Evolutionary conservation across 2,797 vertebrate species (phyloP).

Genomic region (Halcyon smyrnensis): DNA sequence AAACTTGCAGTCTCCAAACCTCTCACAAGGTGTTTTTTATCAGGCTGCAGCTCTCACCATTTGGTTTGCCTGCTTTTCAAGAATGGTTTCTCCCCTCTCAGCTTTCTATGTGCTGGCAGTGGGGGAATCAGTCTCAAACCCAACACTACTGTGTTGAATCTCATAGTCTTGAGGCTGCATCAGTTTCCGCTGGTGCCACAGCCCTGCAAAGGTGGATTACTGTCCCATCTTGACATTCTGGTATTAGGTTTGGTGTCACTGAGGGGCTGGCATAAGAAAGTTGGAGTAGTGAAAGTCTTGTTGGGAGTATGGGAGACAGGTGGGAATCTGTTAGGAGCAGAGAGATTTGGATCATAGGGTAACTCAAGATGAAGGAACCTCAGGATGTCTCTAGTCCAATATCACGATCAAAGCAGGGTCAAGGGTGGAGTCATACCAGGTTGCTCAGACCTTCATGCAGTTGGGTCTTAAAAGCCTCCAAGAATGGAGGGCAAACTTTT

Average conservation of each 20-base stretch:
- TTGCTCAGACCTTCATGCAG: not conserved
- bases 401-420: not conserved
- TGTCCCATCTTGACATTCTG: not conserved
- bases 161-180: not conserved
- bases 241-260: not conserved
- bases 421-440: rapidly evolving
- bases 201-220: not conserved
- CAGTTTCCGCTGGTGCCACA: not conserved
- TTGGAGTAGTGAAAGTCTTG: not conserved
- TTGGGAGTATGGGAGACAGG: not conserved
- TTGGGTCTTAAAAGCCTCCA: not conserved
- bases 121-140: not conserved
- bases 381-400: not conserved
- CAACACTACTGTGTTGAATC: not conserved
- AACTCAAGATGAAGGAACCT: not conserved
- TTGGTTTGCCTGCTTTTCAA: not conserved
- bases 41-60: not conserved
- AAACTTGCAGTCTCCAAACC: not conserved
- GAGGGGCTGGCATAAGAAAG: not conserved
- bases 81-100: not conserved
- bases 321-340: not conserved
- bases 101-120: not conserved
- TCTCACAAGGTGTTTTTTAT: not conserved
- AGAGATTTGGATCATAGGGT: not conserved
- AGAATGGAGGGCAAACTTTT: not conserved